Base-by-base conservation (phyloP, 2,113 vertebrate genomes). In the Zosterops borbonicus region DNA sequence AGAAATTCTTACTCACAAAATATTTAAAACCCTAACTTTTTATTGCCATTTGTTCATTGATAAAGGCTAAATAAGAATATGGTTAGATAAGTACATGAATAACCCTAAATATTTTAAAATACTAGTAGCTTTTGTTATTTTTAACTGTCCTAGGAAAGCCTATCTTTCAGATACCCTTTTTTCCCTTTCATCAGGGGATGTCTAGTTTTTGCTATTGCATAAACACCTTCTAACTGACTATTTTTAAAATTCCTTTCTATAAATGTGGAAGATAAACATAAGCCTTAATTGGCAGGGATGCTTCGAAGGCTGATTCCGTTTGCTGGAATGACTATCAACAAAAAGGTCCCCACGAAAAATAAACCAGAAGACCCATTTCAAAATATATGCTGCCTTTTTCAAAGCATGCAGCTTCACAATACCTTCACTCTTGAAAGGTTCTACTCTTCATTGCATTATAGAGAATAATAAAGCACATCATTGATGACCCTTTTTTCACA, bases 11-110 rank as follows among this genome's bases (percentile, higher is more conserved):
- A 65, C 11, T 88, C 27, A 65, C 4, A 81, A 86, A 55, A 56
- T 58, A 60, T 14, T 24, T 39, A 3, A 68, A 89, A 63, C n/a
- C 23, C 3, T 27, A 46, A 1, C 1, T 68, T 49, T 75, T 6
- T 52, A 37, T 41, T 49, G 23, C 7, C 12, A 21, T 58, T 37
- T 14, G 11, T 25, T 63, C 21, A 37, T 16, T 0, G 0, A 18
- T 41, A 20, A 52, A 58, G 12, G 10, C 11, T 81, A 81, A 74
- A 63, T 42, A 64, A 74, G 18, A 74, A 55, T 77, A 63, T 31
- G 21, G 3, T 17, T 60, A 68, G 13, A 11, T 47, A 81, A 70
- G 13, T 55, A 31, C 14, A 52, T n/a, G 16, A 88, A 35, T 33
- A 77, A 31, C 18, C 41, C 7, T 35, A 35, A 53, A 35, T 64